phyloP scores from a whole-genome alignment of 2,797 vertebrate genomes.

The Sandelia bainsii region DNA sequence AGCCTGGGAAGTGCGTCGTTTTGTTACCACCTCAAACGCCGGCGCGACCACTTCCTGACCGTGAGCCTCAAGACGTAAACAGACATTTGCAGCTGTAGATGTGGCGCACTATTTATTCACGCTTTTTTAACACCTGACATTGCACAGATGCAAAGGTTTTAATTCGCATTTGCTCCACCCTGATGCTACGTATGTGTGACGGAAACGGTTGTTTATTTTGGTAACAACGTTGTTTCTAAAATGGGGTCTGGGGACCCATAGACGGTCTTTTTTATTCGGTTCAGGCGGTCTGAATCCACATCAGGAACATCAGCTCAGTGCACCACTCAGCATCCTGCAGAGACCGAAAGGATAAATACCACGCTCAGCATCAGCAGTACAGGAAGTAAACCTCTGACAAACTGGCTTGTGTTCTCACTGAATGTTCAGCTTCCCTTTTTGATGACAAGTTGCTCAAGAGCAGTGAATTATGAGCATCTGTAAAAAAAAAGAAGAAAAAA shows the following conservation, averaged over 20 bases:
- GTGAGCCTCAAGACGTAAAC: conserved; percentile 19
- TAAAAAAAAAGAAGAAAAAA: background rate
- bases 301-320: conserved; percentile 5
- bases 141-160: background rate
- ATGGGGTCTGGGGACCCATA: conserved; percentile 13
- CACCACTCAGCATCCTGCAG: conserved; percentile 23
- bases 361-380: background rate
- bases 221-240: conserved; percentile 23
- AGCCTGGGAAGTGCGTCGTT: background rate
- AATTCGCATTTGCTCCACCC: conserved; percentile 34
- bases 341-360: background rate
- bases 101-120: background rate
- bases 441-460: background rate
- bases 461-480: background rate
- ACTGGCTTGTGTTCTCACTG: background rate
- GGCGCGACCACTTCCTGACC: conserved; percentile 37
- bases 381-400: conserved; percentile 1
- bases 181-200: conserved; percentile 2
- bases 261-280: background rate
- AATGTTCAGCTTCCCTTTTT: conserved; percentile 25
- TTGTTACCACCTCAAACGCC: background rate
- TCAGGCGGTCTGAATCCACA: background rate
- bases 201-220: conserved; percentile 34
- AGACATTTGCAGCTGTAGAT: background rate
- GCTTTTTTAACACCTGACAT: too few species aligned